Conservation (phyloP, 2,888 invertebrate species). For the Patella pellucida region DNA sequence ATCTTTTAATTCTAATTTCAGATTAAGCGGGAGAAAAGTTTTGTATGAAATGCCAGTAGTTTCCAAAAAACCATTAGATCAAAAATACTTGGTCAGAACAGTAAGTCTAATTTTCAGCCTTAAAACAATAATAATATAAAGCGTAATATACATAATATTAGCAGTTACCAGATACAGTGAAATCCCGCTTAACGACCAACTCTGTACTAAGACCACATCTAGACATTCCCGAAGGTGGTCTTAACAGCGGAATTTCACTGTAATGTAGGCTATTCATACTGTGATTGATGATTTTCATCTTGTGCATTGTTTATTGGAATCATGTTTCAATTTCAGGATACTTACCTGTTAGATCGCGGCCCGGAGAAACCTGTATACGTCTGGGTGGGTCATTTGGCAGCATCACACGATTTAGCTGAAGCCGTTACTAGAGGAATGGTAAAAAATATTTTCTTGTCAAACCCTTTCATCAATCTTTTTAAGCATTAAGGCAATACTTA, state of each 20-base stretch:
- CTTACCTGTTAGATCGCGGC: slow-evolving; percentile 52
- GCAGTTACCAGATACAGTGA: too few relatives aligned
- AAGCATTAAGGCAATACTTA: too few relatives aligned
- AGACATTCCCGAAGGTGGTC: too few relatives aligned
- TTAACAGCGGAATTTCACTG: too few relatives aligned
- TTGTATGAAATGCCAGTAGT: slow-evolving; percentile 60
- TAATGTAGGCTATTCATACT: too few relatives aligned
- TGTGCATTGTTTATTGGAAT: too few relatives aligned
- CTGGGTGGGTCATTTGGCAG: slow-evolving; percentile 52
- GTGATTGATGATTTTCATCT: too few relatives aligned
- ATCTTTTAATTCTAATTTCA: slow-evolving; percentile 20
- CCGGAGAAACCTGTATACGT: slow-evolving; percentile 43
- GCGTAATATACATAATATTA: too few relatives aligned
- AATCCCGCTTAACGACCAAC: too few relatives aligned
- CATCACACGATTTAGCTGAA: slow-evolving; percentile 36
- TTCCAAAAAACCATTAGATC: slow-evolving; percentile 47
- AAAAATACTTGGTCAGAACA: slow-evolving; percentile 51
- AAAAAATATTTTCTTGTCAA: slow-evolving; percentile 6
- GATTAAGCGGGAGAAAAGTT: slow-evolving; percentile 52
- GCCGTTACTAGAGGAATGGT: slow-evolving; percentile 53
- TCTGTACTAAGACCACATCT: too few relatives aligned
- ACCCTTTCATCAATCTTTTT: too few relatives aligned
- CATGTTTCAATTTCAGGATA: slow-evolving; percentile 34
- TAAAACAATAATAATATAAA: too few relatives aligned
- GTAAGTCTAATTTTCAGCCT: slow-evolving; percentile 31